These are phyloP conservation scores for Deroptyus accipitrinus DNA, from an alignment of 2,113 vertebrate genomes.

Conservation along the genomic window DNA sequence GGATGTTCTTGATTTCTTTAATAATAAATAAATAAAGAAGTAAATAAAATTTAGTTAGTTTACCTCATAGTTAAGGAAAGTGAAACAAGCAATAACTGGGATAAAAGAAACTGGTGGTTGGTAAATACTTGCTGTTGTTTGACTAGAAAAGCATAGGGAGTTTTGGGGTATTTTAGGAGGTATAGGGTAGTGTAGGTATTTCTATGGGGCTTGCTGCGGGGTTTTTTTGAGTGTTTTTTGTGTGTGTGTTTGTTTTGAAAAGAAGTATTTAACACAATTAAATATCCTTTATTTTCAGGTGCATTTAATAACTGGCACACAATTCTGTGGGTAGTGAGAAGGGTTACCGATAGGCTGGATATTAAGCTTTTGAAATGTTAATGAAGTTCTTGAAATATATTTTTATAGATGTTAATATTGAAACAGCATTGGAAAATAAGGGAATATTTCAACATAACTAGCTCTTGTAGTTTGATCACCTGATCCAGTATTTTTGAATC, in stretches of 20 bases:
- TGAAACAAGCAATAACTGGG: not conserved
- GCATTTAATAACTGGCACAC: not conserved
- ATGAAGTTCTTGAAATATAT: constrained; percentile 11
- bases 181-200: not conserved
- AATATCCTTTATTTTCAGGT: not conserved
- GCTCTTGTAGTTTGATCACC: not conserved
- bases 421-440: not conserved
- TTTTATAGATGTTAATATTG: constrained; percentile 45
- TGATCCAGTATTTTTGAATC: constrained; percentile 56
- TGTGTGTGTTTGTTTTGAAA: not conserved
- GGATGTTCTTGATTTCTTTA: not conserved
- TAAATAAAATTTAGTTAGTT: not conserved
- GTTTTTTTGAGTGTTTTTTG: not conserved
- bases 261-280: not conserved
- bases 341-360: not conserved
- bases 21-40: not conserved
- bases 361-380: constrained; percentile 5
- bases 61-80: not conserved
- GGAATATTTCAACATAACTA: not conserved
- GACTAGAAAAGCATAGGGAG: fast-evolving
- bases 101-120: not conserved
- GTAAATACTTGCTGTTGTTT: not conserved
- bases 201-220: not conserved
- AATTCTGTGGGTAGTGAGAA: not conserved
- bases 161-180: fast-evolving